A percentile compares a stretch with the other conserved stretches of the same genome.
phyloP scores from a whole-genome alignment of 2,888 invertebrate genomes.

The Eustalomyia histrio region DNA sequence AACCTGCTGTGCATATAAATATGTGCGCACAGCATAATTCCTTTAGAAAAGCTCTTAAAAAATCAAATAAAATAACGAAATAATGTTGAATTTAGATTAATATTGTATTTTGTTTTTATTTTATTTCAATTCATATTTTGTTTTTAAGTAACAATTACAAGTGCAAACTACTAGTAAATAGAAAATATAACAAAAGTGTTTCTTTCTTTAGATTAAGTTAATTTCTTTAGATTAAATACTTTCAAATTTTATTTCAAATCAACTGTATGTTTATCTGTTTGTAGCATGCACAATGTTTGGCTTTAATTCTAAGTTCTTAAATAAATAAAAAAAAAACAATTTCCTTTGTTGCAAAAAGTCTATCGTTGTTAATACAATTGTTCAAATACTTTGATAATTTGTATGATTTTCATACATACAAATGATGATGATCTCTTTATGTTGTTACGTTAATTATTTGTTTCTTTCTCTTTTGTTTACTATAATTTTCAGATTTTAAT shows the following conservation, averaged over 20 bases:
- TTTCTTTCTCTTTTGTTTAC: not conserved
- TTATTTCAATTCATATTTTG: constrained; percentile 1
- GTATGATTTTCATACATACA: not conserved
- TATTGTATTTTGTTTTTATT: too few species aligned
- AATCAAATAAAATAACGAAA: not conserved
- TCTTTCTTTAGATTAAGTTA: not conserved
- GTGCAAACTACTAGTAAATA: constrained; percentile 1
- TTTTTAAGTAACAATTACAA: constrained; percentile 2
- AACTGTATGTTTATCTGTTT: not conserved
- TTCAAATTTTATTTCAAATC: not conserved
- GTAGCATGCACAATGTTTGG: not conserved
- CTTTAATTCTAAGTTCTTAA: constrained; percentile 19
- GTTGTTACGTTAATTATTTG: too few species aligned
- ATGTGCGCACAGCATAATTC: not conserved
- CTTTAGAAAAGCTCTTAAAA: not conserved
- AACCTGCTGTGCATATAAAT: too few species aligned
- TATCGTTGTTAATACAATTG: constrained; percentile 29
- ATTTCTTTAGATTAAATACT: too few species aligned
- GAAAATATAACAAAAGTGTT: not conserved
- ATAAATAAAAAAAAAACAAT: constrained; percentile 35
- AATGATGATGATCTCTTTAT: not conserved
- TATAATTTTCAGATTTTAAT: constrained; percentile 17
- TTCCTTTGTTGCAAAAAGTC: constrained; percentile 53
- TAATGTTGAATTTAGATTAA: constrained; percentile 6
- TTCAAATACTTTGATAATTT: constrained; percentile 25